Percentiles rank a stretch among this genome's conserved stretches.
Conservation (phyloP, 2,797 vertebrate genomes). For the Echiichthys vipera region DNA sequence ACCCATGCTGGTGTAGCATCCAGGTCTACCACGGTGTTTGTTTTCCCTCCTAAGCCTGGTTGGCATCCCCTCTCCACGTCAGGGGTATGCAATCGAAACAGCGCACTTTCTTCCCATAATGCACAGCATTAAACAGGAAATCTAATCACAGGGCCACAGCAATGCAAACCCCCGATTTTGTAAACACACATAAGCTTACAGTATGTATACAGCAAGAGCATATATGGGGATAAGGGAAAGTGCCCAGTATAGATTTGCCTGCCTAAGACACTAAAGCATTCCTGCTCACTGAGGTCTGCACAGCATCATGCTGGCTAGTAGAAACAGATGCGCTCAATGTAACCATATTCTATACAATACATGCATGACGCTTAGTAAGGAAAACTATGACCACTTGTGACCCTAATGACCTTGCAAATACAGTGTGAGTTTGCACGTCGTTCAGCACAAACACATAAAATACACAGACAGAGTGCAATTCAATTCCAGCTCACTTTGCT, state of each 20-base stretch:
- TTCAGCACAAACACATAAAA: too few relatives aligned
- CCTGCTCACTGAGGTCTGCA: constrained; percentile 71
- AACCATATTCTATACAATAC: constrained; percentile 43
- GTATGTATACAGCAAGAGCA: constrained; percentile 41
- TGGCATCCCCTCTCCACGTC: constrained; percentile 38
- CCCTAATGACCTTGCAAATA: constrained; percentile 25
- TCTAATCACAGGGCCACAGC: constrained; percentile 68
- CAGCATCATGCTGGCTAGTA: constrained; percentile 61
- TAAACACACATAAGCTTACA: constrained; percentile 67
- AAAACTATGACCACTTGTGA: constrained; percentile 37
- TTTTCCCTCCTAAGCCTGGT: constrained; percentile 53
- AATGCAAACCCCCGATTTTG: constrained; percentile 59
- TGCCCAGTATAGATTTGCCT: constrained; percentile 60
- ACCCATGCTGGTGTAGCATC: constrained; percentile 12
- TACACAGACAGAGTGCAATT: constrained; percentile 30
- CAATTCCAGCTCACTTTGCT: constrained; percentile 30
- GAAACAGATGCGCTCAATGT: constrained; percentile 75
- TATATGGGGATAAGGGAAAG: constrained; percentile 44
- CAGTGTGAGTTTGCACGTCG: too few relatives aligned
- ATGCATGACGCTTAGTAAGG: constrained; percentile 18
- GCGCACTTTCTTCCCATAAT: constrained; percentile 59
- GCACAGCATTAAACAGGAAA: constrained; percentile 75
- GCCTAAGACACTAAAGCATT: constrained; percentile 69
- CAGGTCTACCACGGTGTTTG: constrained; percentile 49
- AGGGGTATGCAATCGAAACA: constrained; percentile 56